A percentile compares a stretch with the other conserved stretches of the same genome.
Evolutionary conservation across 1,140 invertebrate species (phyloP).

Genomic region (Musca vetustissima): DNA sequence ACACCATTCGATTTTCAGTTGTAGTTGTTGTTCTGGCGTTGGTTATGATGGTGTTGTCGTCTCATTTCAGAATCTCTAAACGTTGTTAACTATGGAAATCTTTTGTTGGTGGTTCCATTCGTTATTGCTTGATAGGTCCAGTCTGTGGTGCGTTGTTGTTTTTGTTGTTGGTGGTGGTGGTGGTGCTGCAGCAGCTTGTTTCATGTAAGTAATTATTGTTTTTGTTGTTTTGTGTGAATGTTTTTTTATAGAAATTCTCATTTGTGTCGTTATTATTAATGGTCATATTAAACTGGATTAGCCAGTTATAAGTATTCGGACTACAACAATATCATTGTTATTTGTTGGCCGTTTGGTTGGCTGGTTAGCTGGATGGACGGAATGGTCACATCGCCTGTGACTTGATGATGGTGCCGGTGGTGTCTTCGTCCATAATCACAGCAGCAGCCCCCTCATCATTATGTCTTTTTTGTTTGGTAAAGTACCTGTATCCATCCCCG

Average conservation of each 20-base stretch:
- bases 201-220: conserved; percentile 24
- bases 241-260: conserved; percentile 32
- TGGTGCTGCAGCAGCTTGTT: neutral
- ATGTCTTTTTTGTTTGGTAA: neutral
- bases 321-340: too few species aligned
- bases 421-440: too few species aligned
- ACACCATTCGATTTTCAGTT: conserved; percentile 35
- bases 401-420: too few species aligned
- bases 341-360: too few species aligned
- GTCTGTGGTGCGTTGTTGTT: conserved; percentile 31
- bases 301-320: conserved; percentile 14
- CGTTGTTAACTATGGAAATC: conserved; percentile 19
- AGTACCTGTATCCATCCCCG: too few species aligned
- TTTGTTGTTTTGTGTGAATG: neutral
- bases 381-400: too few species aligned
- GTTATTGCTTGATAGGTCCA: conserved; percentile 20
- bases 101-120: conserved; percentile 32
- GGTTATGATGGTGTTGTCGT: neutral
- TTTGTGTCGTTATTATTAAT: conserved; percentile 37
- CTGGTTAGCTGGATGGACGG: too few species aligned
- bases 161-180: conserved; percentile 4
- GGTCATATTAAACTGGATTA: conserved; percentile 38
- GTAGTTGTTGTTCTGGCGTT: neutral
- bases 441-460: neutral
- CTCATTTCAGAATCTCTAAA: conserved; percentile 3